Evolutionary conservation across 2,888 invertebrate species (phyloP), one percentile per base, ranked within the genome.

Genomic region (Xylota segnis): DNA sequence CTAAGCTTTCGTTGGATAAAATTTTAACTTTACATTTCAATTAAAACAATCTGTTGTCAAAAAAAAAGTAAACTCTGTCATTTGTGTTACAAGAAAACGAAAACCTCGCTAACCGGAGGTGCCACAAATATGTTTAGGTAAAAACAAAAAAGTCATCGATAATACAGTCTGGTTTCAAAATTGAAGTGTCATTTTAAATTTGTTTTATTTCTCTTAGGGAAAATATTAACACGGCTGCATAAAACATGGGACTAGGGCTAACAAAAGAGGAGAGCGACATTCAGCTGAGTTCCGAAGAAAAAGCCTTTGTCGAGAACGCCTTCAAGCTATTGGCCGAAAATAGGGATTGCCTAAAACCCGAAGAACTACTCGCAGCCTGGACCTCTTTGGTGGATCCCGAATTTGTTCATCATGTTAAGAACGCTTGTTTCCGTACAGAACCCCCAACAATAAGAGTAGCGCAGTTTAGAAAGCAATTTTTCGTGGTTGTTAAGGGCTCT

Each of bases 361-460:
- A 70, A 32, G 45, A 70, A 1, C 18, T 56, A 16, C 1, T 56
- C 4, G 16, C 34, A 9, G 47, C 58, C 4, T 59, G 47, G 71
- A 23, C 37, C 0, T 23, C 47, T 50, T 37, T 58, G 3, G 71
- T 37, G 9, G 58, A 47, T 4, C 27, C 58, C 7, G 71, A 10
- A 4, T 47, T 70, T 16, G 23, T 70, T 29, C n/a, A 32, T 0
- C n/a, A 29, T 5, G 4, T 37, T 0, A 59, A 10, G 3, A 10
- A 47, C 10, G 37, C 5, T 10, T 59, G 47, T 6, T 71, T 59
- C 16, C 7, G 47, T 18, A 23, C 47, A 5, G n/a, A 14, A 2
- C 1, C 14, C 5, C 5, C 0, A 0, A 3, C 45, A 12, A 58
- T 58, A n/a, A 34, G 32, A 18, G 0, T 32, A 0, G 14, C 45